phyloP scores from a whole-genome alignment of 2,113 vertebrate species.

The Tenrec ecaudatus region DNA sequence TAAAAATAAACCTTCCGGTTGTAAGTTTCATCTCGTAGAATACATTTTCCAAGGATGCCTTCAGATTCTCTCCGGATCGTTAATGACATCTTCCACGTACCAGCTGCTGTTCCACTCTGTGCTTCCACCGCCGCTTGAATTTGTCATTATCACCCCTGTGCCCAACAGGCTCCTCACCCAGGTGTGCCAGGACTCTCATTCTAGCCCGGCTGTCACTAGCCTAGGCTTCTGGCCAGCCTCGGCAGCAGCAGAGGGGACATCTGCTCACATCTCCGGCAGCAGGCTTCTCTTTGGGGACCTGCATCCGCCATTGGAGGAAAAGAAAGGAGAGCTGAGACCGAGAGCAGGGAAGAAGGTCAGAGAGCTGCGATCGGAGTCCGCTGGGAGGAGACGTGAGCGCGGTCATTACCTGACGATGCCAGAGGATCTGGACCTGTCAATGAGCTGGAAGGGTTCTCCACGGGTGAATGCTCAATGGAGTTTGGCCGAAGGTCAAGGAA shows the following conservation, averaged over 20 bases:
- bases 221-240: constrained; percentile 13
- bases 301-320: constrained; percentile 9
- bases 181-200: constrained; percentile 51
- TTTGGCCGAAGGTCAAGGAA: not conserved
- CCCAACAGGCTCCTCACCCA: constrained; percentile 46
- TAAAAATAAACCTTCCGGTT: constrained; percentile 74
- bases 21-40: constrained; percentile 60
- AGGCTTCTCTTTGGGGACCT: constrained; percentile 45
- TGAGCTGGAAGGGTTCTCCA: not conserved
- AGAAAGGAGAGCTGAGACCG: constrained; percentile 1
- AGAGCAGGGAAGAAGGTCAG: constrained; percentile 19
- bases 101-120: constrained; percentile 55
- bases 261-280: constrained; percentile 39
- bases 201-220: not conserved
- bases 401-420: constrained; percentile 18
- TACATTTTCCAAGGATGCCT: constrained; percentile 21
- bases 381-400: not conserved
- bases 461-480: not conserved
- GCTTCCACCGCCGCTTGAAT: not conserved
- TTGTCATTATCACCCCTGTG: constrained; percentile 56
- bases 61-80: constrained; percentile 36
- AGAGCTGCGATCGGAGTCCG: constrained; percentile 10
- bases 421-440: not conserved
- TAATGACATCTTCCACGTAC: constrained; percentile 32
- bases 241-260: not conserved